Conservation (phyloP, 2,113 vertebrate genomes). For the Egretta garzetta region DNA sequence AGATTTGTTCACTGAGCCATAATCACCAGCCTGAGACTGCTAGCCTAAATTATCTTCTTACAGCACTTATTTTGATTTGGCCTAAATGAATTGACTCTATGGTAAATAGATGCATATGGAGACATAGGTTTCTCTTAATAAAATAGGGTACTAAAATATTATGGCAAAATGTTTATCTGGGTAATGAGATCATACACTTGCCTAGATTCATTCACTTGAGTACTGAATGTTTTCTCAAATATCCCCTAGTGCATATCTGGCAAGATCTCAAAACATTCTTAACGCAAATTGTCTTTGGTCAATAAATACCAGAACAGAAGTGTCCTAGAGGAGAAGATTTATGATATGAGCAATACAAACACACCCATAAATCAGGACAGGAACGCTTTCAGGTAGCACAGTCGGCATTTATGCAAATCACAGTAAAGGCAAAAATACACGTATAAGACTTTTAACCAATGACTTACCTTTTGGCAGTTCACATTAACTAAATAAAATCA, state of each 20-base stretch:
- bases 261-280: conserved; percentile 85
- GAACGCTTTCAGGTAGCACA: conserved; percentile 77
- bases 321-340: conserved; percentile 88
- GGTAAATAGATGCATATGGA: conserved; percentile 50
- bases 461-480: conserved; percentile 10
- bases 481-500: neutral
- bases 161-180: conserved; percentile 61
- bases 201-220: conserved; percentile 59
- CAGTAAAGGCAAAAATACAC: conserved; percentile 15
- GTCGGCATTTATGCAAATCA: conserved; percentile 78
- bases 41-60: conserved; percentile 46
- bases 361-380: conserved; percentile 84
- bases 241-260: conserved; percentile 87
- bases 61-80: conserved; percentile 58
- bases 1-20: neutral
- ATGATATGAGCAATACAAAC: conserved; percentile 82
- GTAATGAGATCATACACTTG: conserved; percentile 62
- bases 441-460: conserved; percentile 38
- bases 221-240: conserved; percentile 73
- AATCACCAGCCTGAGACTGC: neutral
- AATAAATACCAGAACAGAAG: conserved; percentile 87
- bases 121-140: conserved; percentile 44
- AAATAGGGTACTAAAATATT: conserved; percentile 61
- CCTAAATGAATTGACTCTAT: conserved; percentile 44
- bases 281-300: conserved; percentile 86